Conservation (phyloP, 1,140 invertebrate genomes). For the Vanessa tameamea region DNA sequence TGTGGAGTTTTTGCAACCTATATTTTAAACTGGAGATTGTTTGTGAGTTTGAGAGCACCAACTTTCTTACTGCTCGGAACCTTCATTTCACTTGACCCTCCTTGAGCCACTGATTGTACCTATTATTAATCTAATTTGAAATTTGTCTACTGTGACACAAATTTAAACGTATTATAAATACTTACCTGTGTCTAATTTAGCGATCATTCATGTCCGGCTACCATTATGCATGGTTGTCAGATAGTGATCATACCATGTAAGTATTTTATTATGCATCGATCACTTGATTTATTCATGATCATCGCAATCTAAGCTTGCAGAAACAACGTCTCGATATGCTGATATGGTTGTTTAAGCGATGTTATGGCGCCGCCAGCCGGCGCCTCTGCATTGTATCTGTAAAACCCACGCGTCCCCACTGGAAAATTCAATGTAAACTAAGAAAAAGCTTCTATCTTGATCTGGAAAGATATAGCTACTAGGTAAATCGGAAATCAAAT, state of each 20-base stretch:
- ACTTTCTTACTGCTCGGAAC: neutral
- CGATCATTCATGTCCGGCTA: constrained; percentile 12
- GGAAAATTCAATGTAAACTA: constrained; percentile 46
- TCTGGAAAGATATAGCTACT: neutral
- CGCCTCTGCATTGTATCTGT: constrained; percentile 36
- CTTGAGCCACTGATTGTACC: neutral
- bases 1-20: too few relatives aligned
- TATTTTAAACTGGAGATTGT: neutral
- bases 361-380: constrained; percentile 47
- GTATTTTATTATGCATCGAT: constrained; percentile 45
- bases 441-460: constrained; percentile 33
- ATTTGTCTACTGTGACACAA: too few relatives aligned
- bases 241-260: constrained; percentile 38
- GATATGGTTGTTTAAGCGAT: constrained; percentile 49
- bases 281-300: constrained; percentile 63
- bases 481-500: neutral
- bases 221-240: constrained; percentile 30
- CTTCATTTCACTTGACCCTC: neutral
- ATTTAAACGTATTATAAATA: too few relatives aligned
- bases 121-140: too few relatives aligned
- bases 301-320: constrained; percentile 48
- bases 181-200: neutral
- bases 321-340: constrained; percentile 55
- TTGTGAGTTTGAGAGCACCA: neutral
- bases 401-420: constrained; percentile 47